Evolutionary conservation across 2,888 invertebrate species (phyloP).

Genomic region (Plebejus anna): DNA sequence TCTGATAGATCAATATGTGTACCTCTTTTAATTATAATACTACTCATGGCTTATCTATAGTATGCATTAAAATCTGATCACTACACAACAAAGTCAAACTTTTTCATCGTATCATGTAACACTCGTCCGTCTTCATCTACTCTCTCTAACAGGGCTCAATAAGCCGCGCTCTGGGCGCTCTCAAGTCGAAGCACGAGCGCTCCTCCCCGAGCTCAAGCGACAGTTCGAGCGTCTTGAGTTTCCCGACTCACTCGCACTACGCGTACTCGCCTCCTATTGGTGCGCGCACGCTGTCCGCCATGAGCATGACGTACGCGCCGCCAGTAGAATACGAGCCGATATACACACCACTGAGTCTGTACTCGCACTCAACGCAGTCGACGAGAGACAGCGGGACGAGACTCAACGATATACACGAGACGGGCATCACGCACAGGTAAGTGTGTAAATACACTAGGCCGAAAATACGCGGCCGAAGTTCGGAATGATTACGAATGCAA

Average conservation of each 20-base stretch:
- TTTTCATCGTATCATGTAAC: too few species aligned
- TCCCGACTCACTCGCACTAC: conserved; percentile 68
- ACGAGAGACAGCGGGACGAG: conserved; percentile 71
- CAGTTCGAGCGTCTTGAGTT: conserved; percentile 78
- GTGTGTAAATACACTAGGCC: too few species aligned
- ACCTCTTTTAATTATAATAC: too few species aligned
- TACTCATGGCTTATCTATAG: too few species aligned
- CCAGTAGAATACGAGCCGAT: conserved; percentile 77
- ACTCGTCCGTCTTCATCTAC: background rate
- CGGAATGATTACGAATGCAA: too few species aligned
- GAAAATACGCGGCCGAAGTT: too few species aligned
- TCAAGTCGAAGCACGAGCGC: conserved; percentile 81
- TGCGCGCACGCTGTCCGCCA: conserved; percentile 75
- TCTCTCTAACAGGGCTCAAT: conserved; percentile 82
- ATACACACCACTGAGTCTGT: conserved; percentile 69
- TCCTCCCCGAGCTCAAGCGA: conserved; percentile 84
- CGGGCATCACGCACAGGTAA: conserved; percentile 67
- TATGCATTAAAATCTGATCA: too few species aligned
- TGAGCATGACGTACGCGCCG: conserved; percentile 81
- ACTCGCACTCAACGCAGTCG: conserved; percentile 71
- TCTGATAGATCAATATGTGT: background rate
- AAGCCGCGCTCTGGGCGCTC: conserved; percentile 85
- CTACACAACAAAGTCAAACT: too few species aligned
- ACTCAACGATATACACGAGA: conserved; percentile 71
- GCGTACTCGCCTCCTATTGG: conserved; percentile 77